Base-by-base conservation (phyloP, 35 echinoderm and acorn worm genomes). In the Lytechinus variegatus region DNA sequence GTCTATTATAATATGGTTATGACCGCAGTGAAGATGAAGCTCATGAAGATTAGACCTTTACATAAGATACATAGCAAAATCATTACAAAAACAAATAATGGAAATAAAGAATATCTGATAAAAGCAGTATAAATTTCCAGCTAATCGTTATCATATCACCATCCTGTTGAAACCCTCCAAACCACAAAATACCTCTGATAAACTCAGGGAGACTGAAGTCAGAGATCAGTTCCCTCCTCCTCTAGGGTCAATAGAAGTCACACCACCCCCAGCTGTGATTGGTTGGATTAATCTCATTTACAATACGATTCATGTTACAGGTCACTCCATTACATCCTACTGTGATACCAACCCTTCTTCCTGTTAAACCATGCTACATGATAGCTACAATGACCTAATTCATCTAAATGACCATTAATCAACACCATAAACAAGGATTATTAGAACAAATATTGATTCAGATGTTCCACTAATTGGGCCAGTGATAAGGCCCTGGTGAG, bases 221-320 rank as follows among this genome's bases (percentile, higher is more conserved):
- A 79, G n/a, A 79, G 66, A 79, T 24, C 21, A 24, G 6, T 10
- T 58, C 56, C 61, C 19, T 71, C 19, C 19, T n/a, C 21, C 2
- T 16, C 10, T 24, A 6, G 14, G 66, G 66, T 79, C 66, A 79
- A 16, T 79, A 79, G 21, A 24, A 79, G 66, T 79, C 66, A 24
- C 19, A 79, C 21, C 19, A 79, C n/a, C 19, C 66, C 66, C n/a
- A 8, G 6, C 66, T 7, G 19, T 79, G 66, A n/a, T 4, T 79
- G 66, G 66, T 79, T 24, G 66, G 66, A 24, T 79, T 79, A 79
- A 79, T 79, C 66, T 79, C 66, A 79, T 79, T 79, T 79, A 79
- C 66, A 79, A 79, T 79, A 19, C 19, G 66, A n/a, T 79, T 79
- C 66, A 79, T 79, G 66, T 79, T 79, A 79, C 66, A 79, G 66